phyloP scores from a whole-genome alignment of 2,113 vertebrate species.

The Oxyruncus cristatus region DNA sequence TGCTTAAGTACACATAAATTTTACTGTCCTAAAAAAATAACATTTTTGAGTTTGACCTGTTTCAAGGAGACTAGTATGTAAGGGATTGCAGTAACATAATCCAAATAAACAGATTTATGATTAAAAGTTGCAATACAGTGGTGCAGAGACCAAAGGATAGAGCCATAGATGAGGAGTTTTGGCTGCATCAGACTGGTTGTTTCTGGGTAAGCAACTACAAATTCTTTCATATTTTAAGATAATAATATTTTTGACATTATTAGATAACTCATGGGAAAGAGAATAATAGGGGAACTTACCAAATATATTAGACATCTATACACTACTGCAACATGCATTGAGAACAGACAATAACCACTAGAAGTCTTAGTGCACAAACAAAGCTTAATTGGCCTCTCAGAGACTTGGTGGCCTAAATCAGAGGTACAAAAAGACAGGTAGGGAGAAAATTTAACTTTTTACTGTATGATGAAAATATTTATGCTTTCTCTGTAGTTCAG shows the following conservation, averaged over 20 bases:
- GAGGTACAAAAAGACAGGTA: background rate
- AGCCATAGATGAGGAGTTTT: background rate
- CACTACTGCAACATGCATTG: background rate
- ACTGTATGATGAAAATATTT: background rate
- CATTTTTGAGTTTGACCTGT: background rate
- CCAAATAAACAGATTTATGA: background rate
- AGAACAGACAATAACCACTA: background rate
- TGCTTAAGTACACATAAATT: background rate
- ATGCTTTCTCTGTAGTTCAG: background rate
- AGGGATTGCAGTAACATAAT: background rate
- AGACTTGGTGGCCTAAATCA: background rate
- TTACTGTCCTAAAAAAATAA: background rate
- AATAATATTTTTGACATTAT: background rate
- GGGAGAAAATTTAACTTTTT: background rate
- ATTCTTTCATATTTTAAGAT: background rate
- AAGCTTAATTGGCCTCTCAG: constrained; percentile 40
- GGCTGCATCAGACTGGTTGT: background rate
- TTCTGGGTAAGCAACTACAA: background rate
- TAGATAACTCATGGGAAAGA: background rate
- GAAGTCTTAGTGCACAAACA: background rate
- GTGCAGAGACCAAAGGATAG: background rate
- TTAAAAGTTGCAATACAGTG: background rate
- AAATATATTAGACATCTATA: background rate
- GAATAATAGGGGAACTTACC: background rate
- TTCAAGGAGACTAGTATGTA: background rate